Percentiles rank a stretch among this genome's conserved stretches.
Evolutionary conservation across 2,888 invertebrate species (phyloP).

Genomic region (Hermaeophaga mercurialis): DNA sequence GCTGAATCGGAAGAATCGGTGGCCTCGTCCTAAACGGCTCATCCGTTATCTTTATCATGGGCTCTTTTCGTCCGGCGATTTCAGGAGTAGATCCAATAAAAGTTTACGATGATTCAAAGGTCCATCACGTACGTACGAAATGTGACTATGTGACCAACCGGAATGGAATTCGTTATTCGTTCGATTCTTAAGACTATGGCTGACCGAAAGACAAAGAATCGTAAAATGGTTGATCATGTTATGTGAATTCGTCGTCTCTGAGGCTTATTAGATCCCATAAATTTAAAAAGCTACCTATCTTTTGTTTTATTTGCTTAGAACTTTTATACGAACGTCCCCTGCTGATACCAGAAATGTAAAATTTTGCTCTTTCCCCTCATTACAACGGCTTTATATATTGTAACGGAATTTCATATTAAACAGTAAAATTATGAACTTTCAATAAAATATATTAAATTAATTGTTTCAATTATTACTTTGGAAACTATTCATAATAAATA

Average conservation of each 20-base stretch:
- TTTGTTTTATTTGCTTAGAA: conserved; percentile 11
- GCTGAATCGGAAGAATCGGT: not conserved
- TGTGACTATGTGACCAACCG: conserved; percentile 45
- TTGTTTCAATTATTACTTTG: too few relatives aligned
- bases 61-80: conserved; percentile 20
- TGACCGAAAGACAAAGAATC: conserved; percentile 40
- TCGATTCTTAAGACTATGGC: conserved; percentile 32
- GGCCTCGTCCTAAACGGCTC: conserved; percentile 20
- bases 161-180: conserved; percentile 37
- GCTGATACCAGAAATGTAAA: too few relatives aligned
- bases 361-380: too few relatives aligned
- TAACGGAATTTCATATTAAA: too few relatives aligned
- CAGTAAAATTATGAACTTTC: too few relatives aligned
- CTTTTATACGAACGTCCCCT: not conserved
- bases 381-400: too few relatives aligned
- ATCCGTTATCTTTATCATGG: conserved; percentile 19
- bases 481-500: too few relatives aligned
- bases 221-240: conserved; percentile 49
- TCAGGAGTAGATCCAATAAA: conserved; percentile 30
- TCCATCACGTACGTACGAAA: conserved; percentile 44
- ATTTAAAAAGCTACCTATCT: conserved; percentile 12
- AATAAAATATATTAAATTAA: too few relatives aligned
- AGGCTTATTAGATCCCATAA: conserved; percentile 40
- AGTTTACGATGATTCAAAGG: conserved; percentile 36
- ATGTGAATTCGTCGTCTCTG: conserved; percentile 42